Percentiles rank a stretch among this genome's conserved stretches.
These are phyloP conservation scores for Papilio aristodemus DNA, from an alignment of 1,140 invertebrate species.

Conservation along the genomic window DNA sequence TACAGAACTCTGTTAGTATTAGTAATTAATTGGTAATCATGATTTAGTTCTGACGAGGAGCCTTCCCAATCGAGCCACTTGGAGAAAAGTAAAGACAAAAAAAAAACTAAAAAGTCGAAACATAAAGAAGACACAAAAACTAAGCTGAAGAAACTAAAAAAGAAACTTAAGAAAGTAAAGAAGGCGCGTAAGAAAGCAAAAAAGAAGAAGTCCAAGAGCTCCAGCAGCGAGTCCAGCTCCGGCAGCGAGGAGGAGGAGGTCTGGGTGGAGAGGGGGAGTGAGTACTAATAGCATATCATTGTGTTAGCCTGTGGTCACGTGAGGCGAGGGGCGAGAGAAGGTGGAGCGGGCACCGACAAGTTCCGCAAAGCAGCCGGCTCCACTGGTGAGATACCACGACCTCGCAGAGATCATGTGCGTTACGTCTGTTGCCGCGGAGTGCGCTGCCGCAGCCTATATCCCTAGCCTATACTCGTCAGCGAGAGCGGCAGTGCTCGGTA, in stretches of 20 bases:
- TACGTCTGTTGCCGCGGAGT: too few relatives aligned
- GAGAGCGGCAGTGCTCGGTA: too few relatives aligned
- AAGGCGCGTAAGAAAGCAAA: slow-evolving; percentile 82
- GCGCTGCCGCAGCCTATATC: too few relatives aligned
- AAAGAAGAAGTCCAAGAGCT: slow-evolving; percentile 72
- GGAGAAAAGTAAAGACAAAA: slow-evolving; percentile 68
- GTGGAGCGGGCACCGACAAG: too few relatives aligned
- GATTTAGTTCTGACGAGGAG: slow-evolving; percentile 66
- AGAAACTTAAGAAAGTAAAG: slow-evolving; percentile 82
- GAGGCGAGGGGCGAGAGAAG: too few relatives aligned
- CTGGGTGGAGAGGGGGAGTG: slow-evolving; percentile 87
- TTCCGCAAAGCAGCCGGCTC: too few relatives aligned
- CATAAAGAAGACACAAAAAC: slow-evolving; percentile 77
- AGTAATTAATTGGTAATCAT: not conserved
- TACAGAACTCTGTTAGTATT: not conserved
- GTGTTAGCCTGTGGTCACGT: too few relatives aligned
- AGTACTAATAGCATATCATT: slow-evolving; percentile 42
- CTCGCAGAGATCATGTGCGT: too few relatives aligned
- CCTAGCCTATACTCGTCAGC: too few relatives aligned
- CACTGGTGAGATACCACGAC: too few relatives aligned
- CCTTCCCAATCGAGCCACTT: slow-evolving; percentile 44
- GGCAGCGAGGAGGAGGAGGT: slow-evolving; percentile 80
- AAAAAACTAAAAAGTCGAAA: slow-evolving; percentile 78
- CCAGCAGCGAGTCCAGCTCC: slow-evolving; percentile 56
- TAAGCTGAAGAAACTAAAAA: slow-evolving; percentile 81